These are phyloP conservation scores for Panthera tigris DNA, from an alignment of 2,113 vertebrate species.

Conservation along the genomic window DNA sequence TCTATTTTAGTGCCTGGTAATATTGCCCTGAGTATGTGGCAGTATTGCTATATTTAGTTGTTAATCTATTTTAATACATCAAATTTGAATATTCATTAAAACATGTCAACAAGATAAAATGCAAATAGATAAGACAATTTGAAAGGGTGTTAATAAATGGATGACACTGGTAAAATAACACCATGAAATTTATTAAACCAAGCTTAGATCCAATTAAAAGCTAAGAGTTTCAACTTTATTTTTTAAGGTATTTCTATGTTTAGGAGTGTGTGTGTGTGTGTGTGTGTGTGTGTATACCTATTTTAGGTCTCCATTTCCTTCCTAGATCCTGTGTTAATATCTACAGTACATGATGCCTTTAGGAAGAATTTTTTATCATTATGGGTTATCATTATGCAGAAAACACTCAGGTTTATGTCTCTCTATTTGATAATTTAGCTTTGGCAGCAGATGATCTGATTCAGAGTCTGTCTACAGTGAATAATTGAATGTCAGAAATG, in stretches of 20 bases:
- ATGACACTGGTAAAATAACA: constrained; percentile 55
- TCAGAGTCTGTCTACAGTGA: constrained; percentile 51
- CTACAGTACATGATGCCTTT: constrained; percentile 43
- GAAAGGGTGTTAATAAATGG: constrained; percentile 64
- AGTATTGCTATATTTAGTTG: constrained; percentile 53
- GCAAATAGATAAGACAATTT: constrained; percentile 58
- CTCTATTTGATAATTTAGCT: constrained; percentile 67
- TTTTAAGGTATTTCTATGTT: constrained; percentile 41
- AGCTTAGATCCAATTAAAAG: constrained; percentile 60
- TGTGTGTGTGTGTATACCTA: too few species aligned
- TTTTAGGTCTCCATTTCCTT: neutral
- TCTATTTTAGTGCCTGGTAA: constrained; percentile 11
- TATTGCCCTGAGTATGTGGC: neutral
- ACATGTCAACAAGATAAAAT: constrained; percentile 72
- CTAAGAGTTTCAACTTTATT: constrained; percentile 44
- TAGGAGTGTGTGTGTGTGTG: too few species aligned
- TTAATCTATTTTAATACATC: constrained; percentile 71
- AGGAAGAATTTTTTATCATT: constrained; percentile 56
- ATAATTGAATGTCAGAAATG: constrained; percentile 67
- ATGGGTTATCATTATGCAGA: constrained; percentile 48
- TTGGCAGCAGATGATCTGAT: constrained; percentile 53
- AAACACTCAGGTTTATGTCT: constrained; percentile 61
- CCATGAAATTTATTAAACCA: constrained; percentile 56
- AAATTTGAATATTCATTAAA: constrained; percentile 78
- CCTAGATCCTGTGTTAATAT: constrained; percentile 26